Evolutionary conservation across 2,113 vertebrate genomes (phyloP), one percentile per base, ranked within the genome.

Genomic region (Stomatorhinus ivindoensis): DNA sequence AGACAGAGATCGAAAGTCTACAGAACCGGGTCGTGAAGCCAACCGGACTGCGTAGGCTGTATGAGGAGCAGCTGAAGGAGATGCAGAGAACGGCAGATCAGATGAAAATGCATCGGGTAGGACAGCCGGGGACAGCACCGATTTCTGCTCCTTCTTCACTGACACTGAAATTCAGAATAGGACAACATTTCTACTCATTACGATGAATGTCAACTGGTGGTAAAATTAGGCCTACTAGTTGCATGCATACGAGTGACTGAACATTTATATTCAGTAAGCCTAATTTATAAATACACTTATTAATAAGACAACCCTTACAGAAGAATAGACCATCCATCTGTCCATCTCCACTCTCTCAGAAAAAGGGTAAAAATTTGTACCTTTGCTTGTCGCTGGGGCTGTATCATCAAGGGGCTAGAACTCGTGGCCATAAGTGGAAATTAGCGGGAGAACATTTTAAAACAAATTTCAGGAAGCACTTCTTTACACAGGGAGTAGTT

Each of bases 31-130:
- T 19, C 89, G 76, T 93, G 39, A 94, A 90, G 85, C 90, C 95
- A 3, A 91, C 94, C n/a, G 93, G 93, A 88, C 90, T 95, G 76
- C 93, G 92, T 73, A 90, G 90, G 35, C 89, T 96, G 31, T 94
- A 96, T n/a, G 93, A 95, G 92, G 94, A 96, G 21, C 93, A 95
- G 87, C 93, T 96, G 90, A 93, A 48, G 90, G 94, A 95, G 88
- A 91, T 95, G 91, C 92, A 88, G 89, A 96, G 91, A 90, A 91
- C 94, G 53, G 94, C 95, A 48, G 93, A 96, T 7, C 94, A 95
- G 90, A 94, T 95, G 94, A 95, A 91, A 91, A 88, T 90, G 58
- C 93, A 94, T 76, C 91, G 94, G 93, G 94, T 94, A 93, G 21
- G 53, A 13, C 21, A 48, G 83, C 46, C 19, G 82, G 9, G n/a